Conservation (phyloP, 2,888 invertebrate genomes). For the Limnephilus rhombicus region DNA sequence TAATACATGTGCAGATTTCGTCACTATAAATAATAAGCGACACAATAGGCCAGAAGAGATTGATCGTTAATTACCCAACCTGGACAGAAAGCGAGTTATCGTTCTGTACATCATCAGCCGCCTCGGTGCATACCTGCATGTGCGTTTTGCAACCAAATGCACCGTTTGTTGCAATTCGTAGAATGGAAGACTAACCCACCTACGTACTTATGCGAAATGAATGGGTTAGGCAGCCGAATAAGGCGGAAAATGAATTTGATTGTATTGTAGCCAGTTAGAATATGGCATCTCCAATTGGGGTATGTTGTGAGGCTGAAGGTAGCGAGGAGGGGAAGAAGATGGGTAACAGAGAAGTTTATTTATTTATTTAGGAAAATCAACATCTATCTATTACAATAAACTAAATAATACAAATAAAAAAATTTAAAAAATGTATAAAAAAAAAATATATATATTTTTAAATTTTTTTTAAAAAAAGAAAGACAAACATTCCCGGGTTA, state of each 20-base stretch:
- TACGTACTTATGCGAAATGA: not conserved
- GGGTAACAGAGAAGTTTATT: too few species aligned
- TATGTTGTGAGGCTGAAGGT: too few species aligned
- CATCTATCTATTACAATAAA: too few species aligned
- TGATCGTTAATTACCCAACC: not conserved
- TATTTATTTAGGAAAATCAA: too few species aligned
- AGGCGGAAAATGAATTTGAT: not conserved
- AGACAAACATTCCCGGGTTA: too few species aligned
- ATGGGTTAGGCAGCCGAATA: not conserved
- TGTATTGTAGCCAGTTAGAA: too few species aligned
- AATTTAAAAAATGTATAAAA: too few species aligned
- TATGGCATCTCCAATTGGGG: too few species aligned
- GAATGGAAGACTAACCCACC: not conserved
- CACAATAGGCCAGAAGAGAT: not conserved
- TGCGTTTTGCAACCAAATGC: not conserved
- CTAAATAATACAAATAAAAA: too few species aligned
- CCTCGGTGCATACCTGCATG: not conserved
- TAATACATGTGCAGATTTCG: not conserved
- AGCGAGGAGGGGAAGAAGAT: too few species aligned
- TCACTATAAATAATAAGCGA: not conserved
- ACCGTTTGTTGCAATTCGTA: not conserved
- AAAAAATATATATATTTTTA: too few species aligned
- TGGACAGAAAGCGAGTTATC: slow-evolving; percentile 8
- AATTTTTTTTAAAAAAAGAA: too few species aligned
- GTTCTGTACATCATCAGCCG: not conserved